These are phyloP conservation scores for Microplitis mediator DNA, from an alignment of 1,140 invertebrate genomes.

Conservation along the genomic window DNA sequence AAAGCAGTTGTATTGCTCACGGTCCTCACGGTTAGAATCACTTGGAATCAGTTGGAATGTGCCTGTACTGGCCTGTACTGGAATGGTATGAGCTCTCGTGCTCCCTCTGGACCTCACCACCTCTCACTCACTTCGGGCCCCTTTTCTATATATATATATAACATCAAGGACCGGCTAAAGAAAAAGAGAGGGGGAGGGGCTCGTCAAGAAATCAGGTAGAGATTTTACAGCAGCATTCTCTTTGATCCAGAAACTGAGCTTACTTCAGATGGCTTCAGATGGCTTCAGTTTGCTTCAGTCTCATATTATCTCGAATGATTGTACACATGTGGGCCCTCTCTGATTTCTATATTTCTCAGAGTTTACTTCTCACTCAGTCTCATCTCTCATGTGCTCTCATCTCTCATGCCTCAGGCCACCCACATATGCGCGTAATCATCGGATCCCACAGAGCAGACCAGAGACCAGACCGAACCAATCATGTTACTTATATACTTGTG, in stretches of 20 bases:
- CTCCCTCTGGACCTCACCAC: slow-evolving; percentile 5
- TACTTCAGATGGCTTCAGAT: too few species aligned
- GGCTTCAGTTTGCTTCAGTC: not conserved
- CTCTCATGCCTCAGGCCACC: too few species aligned
- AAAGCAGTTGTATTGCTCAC: not conserved
- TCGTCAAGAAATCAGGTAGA: slow-evolving; percentile 11
- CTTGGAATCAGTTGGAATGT: slow-evolving; percentile 26
- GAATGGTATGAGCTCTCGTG: not conserved
- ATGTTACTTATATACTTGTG: too few species aligned
- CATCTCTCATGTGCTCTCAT: too few species aligned
- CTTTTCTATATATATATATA: not conserved
- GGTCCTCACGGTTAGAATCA: not conserved
- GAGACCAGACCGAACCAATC: too few species aligned
- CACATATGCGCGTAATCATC: too few species aligned
- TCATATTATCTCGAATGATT: too few species aligned
- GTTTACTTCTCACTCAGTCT: too few species aligned
- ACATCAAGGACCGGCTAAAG: not conserved
- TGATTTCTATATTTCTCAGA: too few species aligned
- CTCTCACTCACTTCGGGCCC: not conserved
- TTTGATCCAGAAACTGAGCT: not conserved
- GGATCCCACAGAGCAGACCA: too few species aligned
- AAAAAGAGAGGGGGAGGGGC: not conserved
- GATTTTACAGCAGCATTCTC: not conserved
- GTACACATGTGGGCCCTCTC: too few species aligned
- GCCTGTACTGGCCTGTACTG: not conserved